These are phyloP conservation scores for Sebastes vulpes DNA, from an alignment of 2,797 vertebrate species.

Conservation along the genomic window DNA sequence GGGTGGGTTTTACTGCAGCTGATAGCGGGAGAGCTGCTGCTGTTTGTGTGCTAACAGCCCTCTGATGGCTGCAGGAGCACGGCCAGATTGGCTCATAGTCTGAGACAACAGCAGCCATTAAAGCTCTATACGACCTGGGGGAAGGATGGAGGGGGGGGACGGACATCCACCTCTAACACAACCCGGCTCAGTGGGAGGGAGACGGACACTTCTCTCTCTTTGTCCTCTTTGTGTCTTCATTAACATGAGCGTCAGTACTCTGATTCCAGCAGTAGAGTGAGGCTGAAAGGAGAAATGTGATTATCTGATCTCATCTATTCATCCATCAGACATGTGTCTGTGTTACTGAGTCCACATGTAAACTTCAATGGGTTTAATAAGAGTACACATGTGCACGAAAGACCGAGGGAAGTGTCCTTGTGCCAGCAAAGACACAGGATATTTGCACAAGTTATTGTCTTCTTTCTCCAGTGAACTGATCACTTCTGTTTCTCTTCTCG, in stretches of 20 bases:
- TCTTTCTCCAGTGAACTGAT: too few relatives aligned
- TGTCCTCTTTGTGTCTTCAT: background rate
- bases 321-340: too few relatives aligned
- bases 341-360: too few relatives aligned
- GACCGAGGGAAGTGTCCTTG: too few relatives aligned
- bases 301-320: too few relatives aligned
- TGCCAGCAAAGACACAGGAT: too few relatives aligned
- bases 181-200: background rate
- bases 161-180: background rate
- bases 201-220: background rate
- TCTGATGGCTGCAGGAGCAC: constrained; percentile 37
- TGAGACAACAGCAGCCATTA: constrained; percentile 62
- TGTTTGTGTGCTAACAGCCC: constrained; percentile 52
- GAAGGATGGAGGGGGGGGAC: background rate
- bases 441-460: too few relatives aligned
- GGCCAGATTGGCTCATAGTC: constrained; percentile 33
- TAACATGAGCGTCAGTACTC: background rate
- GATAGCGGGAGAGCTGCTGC: constrained; percentile 31
- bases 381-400: too few relatives aligned
- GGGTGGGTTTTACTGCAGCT: constrained; percentile 49
- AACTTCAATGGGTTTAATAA: too few relatives aligned
- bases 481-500: too few relatives aligned
- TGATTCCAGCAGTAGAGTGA: background rate
- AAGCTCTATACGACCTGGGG: constrained; percentile 33
- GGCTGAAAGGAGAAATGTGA: background rate